Percentiles rank a stretch among this genome's conserved stretches.
Evolutionary conservation across 2,113 vertebrate genomes (phyloP).

Genomic region (Dipodomys spectabilis): DNA sequence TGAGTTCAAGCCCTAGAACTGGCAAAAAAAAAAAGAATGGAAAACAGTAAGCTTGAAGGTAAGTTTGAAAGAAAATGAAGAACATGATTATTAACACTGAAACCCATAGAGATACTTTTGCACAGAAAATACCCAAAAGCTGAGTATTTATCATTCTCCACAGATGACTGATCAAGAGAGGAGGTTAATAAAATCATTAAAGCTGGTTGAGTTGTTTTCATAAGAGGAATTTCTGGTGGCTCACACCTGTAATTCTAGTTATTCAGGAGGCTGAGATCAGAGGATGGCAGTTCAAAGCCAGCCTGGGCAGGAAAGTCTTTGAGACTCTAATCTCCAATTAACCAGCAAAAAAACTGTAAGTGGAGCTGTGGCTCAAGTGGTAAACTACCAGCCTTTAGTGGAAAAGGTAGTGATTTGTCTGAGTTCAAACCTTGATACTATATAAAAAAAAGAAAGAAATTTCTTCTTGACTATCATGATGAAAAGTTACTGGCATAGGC

Average conservation of each 20-base stretch:
- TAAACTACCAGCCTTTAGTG: no score
- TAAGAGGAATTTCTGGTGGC: not conserved
- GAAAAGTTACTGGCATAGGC: conserved; percentile 24
- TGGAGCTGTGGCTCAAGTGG: no score
- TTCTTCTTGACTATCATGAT: conserved; percentile 1
- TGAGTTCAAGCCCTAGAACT: no score
- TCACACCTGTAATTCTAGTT: no score
- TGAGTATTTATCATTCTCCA: not conserved
- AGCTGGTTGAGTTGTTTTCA: not conserved
- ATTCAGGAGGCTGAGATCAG: no score
- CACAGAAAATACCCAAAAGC: conserved; percentile 15
- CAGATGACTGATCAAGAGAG: conserved; percentile 8
- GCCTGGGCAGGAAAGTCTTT: no score
- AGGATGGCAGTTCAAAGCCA: no score
- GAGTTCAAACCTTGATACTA: no score
- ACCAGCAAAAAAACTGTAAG: no score
- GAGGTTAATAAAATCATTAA: conserved; percentile 14
- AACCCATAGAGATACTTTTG: conserved; percentile 16
- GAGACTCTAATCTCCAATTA: no score
- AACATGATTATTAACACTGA: conserved; percentile 36
- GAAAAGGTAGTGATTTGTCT: no score
- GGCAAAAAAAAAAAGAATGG: not conserved
- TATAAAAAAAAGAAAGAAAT: not conserved
- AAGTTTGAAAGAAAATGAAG: conserved; percentile 41
- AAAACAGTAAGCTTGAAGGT: conserved; percentile 44